These are phyloP conservation scores for Schizaphis graminum DNA, from an alignment of 2,888 invertebrate species.

Conservation along the genomic window DNA sequence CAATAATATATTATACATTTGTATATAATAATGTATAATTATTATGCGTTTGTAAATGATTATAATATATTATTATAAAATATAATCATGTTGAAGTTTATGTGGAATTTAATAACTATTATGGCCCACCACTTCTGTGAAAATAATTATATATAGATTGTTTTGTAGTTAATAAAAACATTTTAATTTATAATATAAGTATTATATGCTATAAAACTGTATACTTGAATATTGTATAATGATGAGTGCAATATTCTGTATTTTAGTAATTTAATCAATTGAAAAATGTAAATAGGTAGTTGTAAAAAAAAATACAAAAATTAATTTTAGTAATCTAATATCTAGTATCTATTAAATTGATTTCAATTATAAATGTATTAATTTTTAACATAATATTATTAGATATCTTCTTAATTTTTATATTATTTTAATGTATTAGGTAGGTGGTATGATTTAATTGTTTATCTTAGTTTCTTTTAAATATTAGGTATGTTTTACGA, in stretches of 20 bases:
- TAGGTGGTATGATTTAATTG: neutral
- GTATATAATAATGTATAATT: neutral
- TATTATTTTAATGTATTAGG: neutral
- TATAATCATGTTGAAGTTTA: slow-evolving; percentile 49
- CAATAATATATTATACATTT: neutral
- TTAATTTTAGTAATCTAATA: neutral
- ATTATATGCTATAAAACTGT: neutral
- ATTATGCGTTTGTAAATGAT: neutral
- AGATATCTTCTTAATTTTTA: neutral
- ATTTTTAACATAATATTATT: neutral
- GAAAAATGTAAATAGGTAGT: neutral
- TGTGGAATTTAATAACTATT: slow-evolving; percentile 46
- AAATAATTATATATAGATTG: neutral
- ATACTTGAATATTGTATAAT: neutral
- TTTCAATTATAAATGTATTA: neutral
- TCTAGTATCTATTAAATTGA: neutral
- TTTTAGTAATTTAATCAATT: neutral
- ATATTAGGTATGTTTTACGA: neutral
- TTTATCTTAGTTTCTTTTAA: neutral
- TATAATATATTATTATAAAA: neutral
- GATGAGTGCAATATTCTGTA: neutral
- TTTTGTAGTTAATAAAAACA: neutral
- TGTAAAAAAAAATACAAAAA: neutral
- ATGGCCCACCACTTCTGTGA: slow-evolving; percentile 52
- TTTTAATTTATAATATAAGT: neutral